Evolutionary conservation across 92 coral and sea anemone species (phyloP), one percentile per base, ranked within the genome.

Genomic region (Heteractis magnifica): DNA sequence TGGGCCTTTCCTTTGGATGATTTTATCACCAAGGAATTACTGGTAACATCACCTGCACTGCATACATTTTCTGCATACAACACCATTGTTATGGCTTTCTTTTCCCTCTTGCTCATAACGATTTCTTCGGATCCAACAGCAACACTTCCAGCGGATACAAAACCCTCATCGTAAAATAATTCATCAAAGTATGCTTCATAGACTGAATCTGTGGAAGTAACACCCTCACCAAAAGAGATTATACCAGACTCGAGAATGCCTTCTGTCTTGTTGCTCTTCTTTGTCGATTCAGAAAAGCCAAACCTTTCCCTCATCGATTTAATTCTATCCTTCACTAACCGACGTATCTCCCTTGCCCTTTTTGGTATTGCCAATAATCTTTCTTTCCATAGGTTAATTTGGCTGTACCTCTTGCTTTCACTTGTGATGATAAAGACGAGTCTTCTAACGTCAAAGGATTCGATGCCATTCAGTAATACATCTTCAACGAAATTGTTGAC

Each of bases 161-260:
- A 77, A 65, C 92, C 89, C 20, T 81, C 82, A 71, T 85, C 92
- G 81, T 86, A 81, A 83, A 85, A 82, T 49, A 89, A 64, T 81
- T 89, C 92, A 52, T 79, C 92, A 81, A 89, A 89, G 34, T 77
- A 55, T 53, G 92, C 92, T 81, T 89, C 86, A 77, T 89, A 89
- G 16, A 59, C 16, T 56, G 83, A 71, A 52, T 89, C 92, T 73
- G 92, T 85, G 65, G 81, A 76, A 41, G 92, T 89, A 56, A 81
- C 92, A 81, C 92, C 87, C 71, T 89, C 92, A 16, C 86, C 71
- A 70, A 89, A 71, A 75, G 65, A 85, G 86, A 48, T 80, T 16
- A n/a, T 41, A 52, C 92, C 92, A 81, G 89, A 89, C 80, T 89
- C 92, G 56, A 62, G 72, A 51, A 89, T 85, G n/a, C 92, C 92